phyloP scores from a whole-genome alignment of 2,888 invertebrate genomes.

The Tenthredo amoena region DNA sequence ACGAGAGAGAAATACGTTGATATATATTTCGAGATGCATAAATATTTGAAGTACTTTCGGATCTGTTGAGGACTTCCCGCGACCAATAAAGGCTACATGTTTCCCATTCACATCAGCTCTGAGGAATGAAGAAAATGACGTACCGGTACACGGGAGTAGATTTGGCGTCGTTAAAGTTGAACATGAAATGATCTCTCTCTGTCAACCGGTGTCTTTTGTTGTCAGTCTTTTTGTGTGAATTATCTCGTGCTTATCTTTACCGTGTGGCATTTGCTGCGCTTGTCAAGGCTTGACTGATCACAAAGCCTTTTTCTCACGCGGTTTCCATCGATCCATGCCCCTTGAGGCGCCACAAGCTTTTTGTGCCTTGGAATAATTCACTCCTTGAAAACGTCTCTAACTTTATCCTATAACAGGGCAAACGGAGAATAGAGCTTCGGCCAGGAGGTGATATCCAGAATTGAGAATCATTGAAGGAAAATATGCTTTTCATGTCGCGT shows the following conservation, averaged over 20 bases:
- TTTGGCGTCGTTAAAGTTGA: slow-evolving; percentile 27
- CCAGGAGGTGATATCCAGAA: background rate
- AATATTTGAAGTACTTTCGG: background rate
- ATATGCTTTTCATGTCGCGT: background rate
- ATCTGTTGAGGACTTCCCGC: background rate
- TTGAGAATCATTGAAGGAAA: background rate
- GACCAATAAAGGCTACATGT: background rate
- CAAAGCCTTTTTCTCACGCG: background rate
- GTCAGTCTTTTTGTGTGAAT: slow-evolving; percentile 6
- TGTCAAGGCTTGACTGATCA: slow-evolving; percentile 35
- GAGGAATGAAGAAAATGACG: slow-evolving; percentile 22
- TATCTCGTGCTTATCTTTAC: background rate
- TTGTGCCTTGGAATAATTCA: background rate
- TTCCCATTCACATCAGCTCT: background rate
- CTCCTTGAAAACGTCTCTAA: background rate
- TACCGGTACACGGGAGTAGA: background rate
- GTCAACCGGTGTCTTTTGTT: background rate
- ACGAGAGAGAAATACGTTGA: background rate
- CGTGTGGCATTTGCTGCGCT: background rate
- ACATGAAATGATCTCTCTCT: background rate
- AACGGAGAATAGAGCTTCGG: background rate
- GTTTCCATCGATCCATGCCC: background rate
- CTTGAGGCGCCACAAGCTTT: background rate
- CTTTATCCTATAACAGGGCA: background rate
- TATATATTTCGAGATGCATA: background rate